These are phyloP conservation scores for Eristalinus sepulchralis DNA, from an alignment of 2,888 invertebrate species.

Conservation along the genomic window DNA sequence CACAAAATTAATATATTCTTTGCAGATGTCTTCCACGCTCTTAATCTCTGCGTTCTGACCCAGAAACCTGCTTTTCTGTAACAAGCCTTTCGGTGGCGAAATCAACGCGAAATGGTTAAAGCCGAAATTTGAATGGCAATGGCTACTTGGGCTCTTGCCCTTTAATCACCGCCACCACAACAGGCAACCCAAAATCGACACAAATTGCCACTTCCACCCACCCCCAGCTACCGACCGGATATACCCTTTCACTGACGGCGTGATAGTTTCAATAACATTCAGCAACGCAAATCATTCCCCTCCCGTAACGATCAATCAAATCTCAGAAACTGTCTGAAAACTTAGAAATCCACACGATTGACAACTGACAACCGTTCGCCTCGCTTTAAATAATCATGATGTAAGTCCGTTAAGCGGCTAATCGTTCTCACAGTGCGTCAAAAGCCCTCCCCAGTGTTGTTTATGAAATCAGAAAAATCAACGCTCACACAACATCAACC, in stretches of 20 bases:
- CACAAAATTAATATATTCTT: neutral
- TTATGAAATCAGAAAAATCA: neutral
- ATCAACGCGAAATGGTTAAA: neutral
- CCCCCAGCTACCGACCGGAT: too few relatives aligned
- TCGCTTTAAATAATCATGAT: neutral
- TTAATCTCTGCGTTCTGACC: neutral
- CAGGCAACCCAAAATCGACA: too few relatives aligned
- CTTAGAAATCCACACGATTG: neutral
- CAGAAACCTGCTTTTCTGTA: neutral
- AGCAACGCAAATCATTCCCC: too few relatives aligned
- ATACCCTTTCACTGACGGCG: too few relatives aligned
- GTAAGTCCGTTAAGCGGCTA: neutral
- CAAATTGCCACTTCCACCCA: too few relatives aligned
- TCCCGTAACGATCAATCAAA: neutral
- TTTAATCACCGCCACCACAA: too few relatives aligned
- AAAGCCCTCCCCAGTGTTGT: neutral
- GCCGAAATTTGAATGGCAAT: too few relatives aligned
- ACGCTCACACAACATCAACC: constrained; percentile 18
- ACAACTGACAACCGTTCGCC: neutral
- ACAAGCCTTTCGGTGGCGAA: neutral
- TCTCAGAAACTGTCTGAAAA: neutral
- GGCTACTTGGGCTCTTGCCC: too few relatives aligned
- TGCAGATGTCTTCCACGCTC: neutral
- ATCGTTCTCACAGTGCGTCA: neutral
- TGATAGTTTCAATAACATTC: too few relatives aligned